Conservation (phyloP, 2,888 invertebrate species). For the Theretra japonica region DNA sequence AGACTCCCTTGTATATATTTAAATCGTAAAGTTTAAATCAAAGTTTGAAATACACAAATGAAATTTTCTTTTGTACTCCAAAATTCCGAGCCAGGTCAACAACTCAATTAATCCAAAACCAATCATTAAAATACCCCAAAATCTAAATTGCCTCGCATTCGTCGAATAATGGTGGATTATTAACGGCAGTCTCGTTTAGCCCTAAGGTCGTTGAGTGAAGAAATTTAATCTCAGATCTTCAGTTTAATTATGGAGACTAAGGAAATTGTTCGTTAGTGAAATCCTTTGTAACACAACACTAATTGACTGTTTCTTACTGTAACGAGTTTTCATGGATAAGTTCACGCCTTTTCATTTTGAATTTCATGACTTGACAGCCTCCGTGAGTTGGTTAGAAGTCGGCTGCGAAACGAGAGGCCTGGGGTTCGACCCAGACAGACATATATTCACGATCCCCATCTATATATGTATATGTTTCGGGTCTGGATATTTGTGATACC, state of each 20-base stretch:
- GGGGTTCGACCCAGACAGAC: no score
- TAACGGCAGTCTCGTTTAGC: not conserved
- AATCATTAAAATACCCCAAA: constrained; percentile 9
- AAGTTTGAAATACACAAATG: no score
- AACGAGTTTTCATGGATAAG: not conserved
- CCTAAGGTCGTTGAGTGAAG: constrained; percentile 7
- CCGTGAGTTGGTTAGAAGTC: no score
- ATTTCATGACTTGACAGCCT: no score
- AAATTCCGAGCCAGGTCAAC: not conserved
- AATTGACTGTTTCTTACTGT: constrained; percentile 1
- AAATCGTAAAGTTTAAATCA: no score
- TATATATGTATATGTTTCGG: no score
- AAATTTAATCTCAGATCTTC: constrained; percentile 8
- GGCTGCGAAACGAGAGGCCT: no score
- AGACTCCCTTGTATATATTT: no score
- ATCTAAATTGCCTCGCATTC: not conserved
- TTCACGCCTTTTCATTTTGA: no score
- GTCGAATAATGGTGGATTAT: not conserved
- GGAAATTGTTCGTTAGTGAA: constrained; percentile 1
- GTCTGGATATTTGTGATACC: no score
- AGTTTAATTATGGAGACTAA: not conserved
- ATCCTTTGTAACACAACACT: constrained; percentile 16
- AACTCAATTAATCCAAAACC: not conserved
- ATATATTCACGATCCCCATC: no score
- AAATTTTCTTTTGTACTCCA: not conserved